Evolutionary conservation across 2,797 vertebrate species (phyloP).

Genomic region (Morus bassanus): DNA sequence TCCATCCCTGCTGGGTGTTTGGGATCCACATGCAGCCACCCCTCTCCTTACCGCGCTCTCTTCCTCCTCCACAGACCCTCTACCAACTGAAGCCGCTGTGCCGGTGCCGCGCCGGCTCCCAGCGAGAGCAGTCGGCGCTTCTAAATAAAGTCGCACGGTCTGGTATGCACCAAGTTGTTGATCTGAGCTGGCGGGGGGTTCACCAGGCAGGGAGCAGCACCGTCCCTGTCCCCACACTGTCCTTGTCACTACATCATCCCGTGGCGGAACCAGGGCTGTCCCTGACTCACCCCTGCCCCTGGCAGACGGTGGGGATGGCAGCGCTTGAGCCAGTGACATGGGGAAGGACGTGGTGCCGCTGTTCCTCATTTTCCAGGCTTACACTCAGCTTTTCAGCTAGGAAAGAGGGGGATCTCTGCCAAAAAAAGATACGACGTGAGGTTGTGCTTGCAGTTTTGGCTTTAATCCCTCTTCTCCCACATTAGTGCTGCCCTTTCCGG

Average conservation of each 20-base stretch:
- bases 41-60: accelerated
- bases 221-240: neutral
- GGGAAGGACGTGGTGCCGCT: accelerated
- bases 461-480: neutral
- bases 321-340: accelerated
- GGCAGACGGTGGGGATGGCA: neutral
- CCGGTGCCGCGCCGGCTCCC: accelerated
- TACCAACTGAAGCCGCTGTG: conserved; percentile 67
- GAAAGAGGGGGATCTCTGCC: neutral
- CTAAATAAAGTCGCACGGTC: neutral
- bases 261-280: neutral
- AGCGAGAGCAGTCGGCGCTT: accelerated
- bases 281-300: accelerated
- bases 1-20: neutral
- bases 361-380: accelerated
- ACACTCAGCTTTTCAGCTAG: neutral
- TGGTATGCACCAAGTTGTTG: neutral
- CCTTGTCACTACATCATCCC: neutral
- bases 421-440: neutral
- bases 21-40: accelerated
- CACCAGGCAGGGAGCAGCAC: neutral
- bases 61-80: conserved; percentile 59
- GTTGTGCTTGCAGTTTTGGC: accelerated
- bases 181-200: neutral
- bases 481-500: accelerated